These are phyloP conservation scores for rat (Rattus norvegicus) DNA, from an alignment of 2,113 vertebrate genomes.

Conservation along the genomic window GRCr8 NC_086033.1:7531001-7531500, in stretches of 20 bases:
- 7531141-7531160: conserved; percentile 71
- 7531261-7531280: conserved; percentile 64
- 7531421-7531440: neutral
- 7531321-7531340: conserved; percentile 58
- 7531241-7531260: conserved; percentile 56
- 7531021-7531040: conserved; percentile 83
- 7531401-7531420: neutral
- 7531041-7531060: conserved; percentile 84
- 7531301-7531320: conserved; percentile 25
- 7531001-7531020: conserved; percentile 83
- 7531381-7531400: neutral
- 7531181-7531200: conserved; percentile 43
- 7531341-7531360: neutral
- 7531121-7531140: conserved; percentile 68
- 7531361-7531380: neutral
- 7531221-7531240: conserved; percentile 64
- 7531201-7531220: conserved; percentile 42
- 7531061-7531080: conserved; percentile 79
- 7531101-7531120: conserved; percentile 69
- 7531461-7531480: too few species aligned
- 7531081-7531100: conserved; percentile 73
- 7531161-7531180: conserved; percentile 62
- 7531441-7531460: neutral
- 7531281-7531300: conserved; percentile 66
- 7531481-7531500: too few species aligned